Evolutionary conservation across 1,140 invertebrate genomes (phyloP).

Genomic region (Hycleus cichorii): DNA sequence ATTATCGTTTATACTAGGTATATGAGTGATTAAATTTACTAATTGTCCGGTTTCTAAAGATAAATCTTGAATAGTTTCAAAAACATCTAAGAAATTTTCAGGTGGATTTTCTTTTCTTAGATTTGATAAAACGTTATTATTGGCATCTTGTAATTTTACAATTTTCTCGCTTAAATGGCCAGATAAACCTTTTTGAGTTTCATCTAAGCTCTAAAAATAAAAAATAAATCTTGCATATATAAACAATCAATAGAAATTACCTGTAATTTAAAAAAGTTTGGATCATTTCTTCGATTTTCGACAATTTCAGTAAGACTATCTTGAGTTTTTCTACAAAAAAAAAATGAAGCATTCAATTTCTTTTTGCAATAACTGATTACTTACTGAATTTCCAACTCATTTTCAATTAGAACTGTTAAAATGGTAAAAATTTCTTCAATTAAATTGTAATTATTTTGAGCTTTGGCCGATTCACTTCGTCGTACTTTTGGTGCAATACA

Average conservation of each 20-base stretch:
- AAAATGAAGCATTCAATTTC: neutral
- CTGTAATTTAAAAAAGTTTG: conserved; percentile 1
- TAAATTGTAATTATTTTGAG: conserved; percentile 43
- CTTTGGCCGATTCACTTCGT: conserved; percentile 37
- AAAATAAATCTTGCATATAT: neutral
- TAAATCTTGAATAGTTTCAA: conserved; percentile 40
- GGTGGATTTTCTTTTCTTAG: conserved; percentile 17
- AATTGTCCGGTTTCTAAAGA: conserved; percentile 38
- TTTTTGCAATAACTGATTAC: conserved; percentile 18
- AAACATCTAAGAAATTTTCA: conserved; percentile 24
- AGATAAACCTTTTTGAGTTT: conserved; percentile 20
- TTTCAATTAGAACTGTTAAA: conserved; percentile 42
- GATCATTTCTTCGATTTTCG: neutral
- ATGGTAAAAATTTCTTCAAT: conserved; percentile 47
- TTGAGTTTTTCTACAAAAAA: conserved; percentile 13
- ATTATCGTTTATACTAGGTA: neutral
- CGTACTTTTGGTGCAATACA: conserved; percentile 32
- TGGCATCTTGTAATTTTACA: conserved; percentile 32
- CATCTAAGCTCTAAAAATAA: neutral
- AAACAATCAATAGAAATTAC: neutral
- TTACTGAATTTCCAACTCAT: conserved; percentile 45
- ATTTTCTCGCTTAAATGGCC: conserved; percentile 24
- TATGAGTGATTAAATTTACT: conserved; percentile 35
- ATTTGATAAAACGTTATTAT: conserved; percentile 21
- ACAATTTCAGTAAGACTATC: conserved; percentile 7